Percentiles rank a stretch among this genome's conserved stretches.
Conservation (phyloP, 2,113 vertebrate species). For the Mobula birostris region DNA sequence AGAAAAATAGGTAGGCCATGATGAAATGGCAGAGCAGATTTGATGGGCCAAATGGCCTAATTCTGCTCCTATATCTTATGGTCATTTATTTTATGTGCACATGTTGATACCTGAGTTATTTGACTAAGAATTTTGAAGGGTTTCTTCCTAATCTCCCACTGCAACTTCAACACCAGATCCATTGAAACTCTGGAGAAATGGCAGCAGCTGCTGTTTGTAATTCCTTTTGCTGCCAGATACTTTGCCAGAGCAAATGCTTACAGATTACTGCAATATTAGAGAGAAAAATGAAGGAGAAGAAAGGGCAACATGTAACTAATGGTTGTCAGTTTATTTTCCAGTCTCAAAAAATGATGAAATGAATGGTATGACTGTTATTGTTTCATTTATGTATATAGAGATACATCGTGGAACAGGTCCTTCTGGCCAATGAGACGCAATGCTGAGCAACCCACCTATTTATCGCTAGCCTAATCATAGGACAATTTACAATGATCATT, state of each 20-base stretch:
- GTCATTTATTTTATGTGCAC: no score
- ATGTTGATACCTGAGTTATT: neutral
- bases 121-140: neutral
- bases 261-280: neutral
- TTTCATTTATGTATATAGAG: neutral
- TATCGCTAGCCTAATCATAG: no score
- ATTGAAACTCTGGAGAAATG: neutral
- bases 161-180: neutral
- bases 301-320: neutral
- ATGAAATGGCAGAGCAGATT: no score
- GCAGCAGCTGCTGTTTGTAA: neutral
- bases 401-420: no score
- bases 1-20: no score
- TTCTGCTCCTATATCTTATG: no score
- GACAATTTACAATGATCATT: no score
- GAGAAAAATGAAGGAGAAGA: neutral
- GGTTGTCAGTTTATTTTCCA: neutral
- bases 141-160: neutral
- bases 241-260: neutral
- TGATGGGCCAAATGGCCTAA: no score
- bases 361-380: neutral
- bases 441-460: no score
- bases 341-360: neutral
- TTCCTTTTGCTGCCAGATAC: neutral
- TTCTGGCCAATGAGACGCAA: no score